phyloP scores from a whole-genome alignment of 2,797 vertebrate genomes.

The Oophaga sylvatica region DNA sequence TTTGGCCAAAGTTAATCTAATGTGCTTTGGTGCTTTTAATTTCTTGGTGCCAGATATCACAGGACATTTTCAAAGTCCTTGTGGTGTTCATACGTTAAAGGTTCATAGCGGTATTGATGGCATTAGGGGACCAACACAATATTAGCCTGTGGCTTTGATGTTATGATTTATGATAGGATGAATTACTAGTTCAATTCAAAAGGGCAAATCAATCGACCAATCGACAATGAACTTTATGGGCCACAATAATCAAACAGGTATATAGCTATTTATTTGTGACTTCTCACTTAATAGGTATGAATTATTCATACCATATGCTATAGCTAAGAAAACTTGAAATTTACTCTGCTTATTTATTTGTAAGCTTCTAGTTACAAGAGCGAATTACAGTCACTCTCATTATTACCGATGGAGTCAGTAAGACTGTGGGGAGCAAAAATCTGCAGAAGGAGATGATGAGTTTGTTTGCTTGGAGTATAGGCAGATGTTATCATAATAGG shows the following conservation, averaged over 20 bases:
- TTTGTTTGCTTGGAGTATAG: slow-evolving; percentile 34
- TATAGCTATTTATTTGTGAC: slow-evolving; percentile 8
- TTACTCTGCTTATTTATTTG: slow-evolving; percentile 28
- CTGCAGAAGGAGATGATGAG: slow-evolving; percentile 47
- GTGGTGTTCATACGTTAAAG: too few relatives aligned
- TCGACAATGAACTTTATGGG: not conserved
- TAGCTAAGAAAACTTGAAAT: slow-evolving; percentile 41
- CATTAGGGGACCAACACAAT: too few relatives aligned
- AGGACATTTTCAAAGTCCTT: too few relatives aligned
- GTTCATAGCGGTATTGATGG: too few relatives aligned
- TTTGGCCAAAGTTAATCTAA: too few relatives aligned
- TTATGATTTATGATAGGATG: not conserved
- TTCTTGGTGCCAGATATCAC: too few relatives aligned
- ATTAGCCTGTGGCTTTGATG: not conserved
- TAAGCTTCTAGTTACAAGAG: slow-evolving; percentile 19
- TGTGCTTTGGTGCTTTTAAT: too few relatives aligned
- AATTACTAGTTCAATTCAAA: not conserved
- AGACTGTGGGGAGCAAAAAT: slow-evolving; percentile 14
- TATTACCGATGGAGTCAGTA: slow-evolving; percentile 15
- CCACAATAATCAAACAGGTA: not conserved
- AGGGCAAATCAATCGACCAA: not conserved
- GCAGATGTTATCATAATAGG: slow-evolving; percentile 57
- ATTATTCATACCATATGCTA: slow-evolving; percentile 46
- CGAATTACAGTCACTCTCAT: slow-evolving; percentile 50
- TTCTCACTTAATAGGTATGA: slow-evolving; percentile 14